Evolutionary conservation across 2,888 invertebrate genomes (phyloP).

Genomic region (Torymus auratus): DNA sequence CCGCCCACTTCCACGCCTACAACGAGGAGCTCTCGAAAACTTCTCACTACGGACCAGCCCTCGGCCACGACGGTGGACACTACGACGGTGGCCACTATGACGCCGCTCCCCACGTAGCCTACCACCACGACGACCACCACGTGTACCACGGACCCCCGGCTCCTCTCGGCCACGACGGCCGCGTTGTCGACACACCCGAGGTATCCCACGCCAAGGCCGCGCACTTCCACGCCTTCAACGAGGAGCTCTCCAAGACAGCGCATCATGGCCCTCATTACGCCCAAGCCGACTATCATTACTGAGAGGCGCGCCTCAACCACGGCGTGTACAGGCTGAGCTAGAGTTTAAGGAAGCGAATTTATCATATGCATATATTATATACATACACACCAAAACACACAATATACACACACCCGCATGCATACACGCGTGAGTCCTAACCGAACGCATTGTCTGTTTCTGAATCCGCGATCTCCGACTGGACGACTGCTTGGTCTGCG

Average conservation of each 20-base stretch:
- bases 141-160: slow-evolving; percentile 68
- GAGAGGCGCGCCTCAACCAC: neutral
- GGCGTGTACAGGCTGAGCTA: neutral
- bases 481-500: neutral
- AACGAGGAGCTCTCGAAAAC: slow-evolving; percentile 60
- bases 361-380: slow-evolving; percentile 15
- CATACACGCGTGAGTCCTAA: slow-evolving; percentile 6
- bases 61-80: slow-evolving; percentile 30
- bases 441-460: slow-evolving; percentile 31
- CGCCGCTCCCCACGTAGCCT: slow-evolving; percentile 25
- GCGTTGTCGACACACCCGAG: slow-evolving; percentile 72
- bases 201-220: slow-evolving; percentile 72
- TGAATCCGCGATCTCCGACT: slow-evolving; percentile 27
- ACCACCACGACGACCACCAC: slow-evolving; percentile 57
- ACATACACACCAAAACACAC: slow-evolving; percentile 15
- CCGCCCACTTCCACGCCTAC: slow-evolving; percentile 66
- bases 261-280: slow-evolving; percentile 50
- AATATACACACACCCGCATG: slow-evolving; percentile 7
- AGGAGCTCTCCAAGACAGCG: slow-evolving; percentile 63
- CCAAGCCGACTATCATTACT: slow-evolving; percentile 43
- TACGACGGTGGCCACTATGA: slow-evolving; percentile 27
- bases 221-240: slow-evolving; percentile 68
- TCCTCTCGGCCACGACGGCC: slow-evolving; percentile 68
- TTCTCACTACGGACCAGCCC: slow-evolving; percentile 39
- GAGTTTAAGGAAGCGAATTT: slow-evolving; percentile 10